A percentile compares a stretch with the other conserved stretches of the same genome.
phyloP scores from a whole-genome alignment of 2,888 invertebrate genomes.

The Drosophila gaucha region DNA sequence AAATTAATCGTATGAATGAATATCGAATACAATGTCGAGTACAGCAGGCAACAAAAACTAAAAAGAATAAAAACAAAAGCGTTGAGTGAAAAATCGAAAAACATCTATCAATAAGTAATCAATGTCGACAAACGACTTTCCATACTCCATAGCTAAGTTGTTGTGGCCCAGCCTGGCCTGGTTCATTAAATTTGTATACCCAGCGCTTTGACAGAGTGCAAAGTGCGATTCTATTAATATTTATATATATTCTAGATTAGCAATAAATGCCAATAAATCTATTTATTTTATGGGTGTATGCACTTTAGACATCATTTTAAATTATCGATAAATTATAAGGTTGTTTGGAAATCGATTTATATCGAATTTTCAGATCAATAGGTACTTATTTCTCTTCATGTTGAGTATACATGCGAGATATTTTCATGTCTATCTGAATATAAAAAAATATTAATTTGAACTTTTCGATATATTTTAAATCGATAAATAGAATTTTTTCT shows the following conservation, averaged over 20 bases:
- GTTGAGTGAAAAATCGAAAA: conserved; percentile 17
- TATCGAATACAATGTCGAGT: conserved; percentile 61
- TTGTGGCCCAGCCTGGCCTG: conserved; percentile 4
- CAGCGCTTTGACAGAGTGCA: not conserved
- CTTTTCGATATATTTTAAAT: not conserved
- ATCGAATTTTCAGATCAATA: not conserved
- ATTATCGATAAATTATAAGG: not conserved
- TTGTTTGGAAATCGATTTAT: not conserved
- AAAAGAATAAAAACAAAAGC: conserved; percentile 5
- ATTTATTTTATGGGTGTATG: too few species aligned
- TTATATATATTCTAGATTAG: not conserved
- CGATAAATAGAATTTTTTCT: too few species aligned
- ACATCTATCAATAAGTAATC: conserved; percentile 61
- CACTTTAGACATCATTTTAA: not conserved
- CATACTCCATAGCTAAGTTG: conserved; percentile 29
- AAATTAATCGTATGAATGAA: conserved; percentile 67
- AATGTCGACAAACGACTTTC: conserved; percentile 35
- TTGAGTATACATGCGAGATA: not conserved
- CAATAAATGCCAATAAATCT: not conserved
- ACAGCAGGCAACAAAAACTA: conserved; percentile 55
- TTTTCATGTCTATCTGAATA: too few species aligned
- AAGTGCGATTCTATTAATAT: not conserved
- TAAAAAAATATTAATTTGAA: too few species aligned
- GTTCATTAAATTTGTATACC: conserved; percentile 53
- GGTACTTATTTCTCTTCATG: too few species aligned